Base-by-base conservation (phyloP, 2,888 invertebrate species). In the Pristionchus fissidentatus region DNA sequence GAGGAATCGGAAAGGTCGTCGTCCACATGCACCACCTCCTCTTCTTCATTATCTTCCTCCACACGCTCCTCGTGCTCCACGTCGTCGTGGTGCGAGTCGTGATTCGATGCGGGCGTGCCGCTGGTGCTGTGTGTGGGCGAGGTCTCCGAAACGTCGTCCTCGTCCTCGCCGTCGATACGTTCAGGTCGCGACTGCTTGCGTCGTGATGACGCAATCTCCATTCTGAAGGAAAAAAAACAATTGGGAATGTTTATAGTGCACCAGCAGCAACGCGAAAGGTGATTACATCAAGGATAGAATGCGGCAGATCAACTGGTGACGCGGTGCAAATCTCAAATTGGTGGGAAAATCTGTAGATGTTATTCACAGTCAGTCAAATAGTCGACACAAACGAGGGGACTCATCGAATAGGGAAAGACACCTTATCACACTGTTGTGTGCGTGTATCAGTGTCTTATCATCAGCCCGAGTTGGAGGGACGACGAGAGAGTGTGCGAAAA, bases 151-250 rank as follows among this genome's bases (percentile, higher is more conserved):
- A 52, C 79, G 79, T 79, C 52, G 57, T 79, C 79, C 49, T 46
- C 49, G 32, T 55, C 79, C 41, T 52, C 22, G 60, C 13, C 8
- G 8, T 60, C 79, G 41, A 79, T 79, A 13, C 79, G 52, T 0
- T 55, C 79, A 13, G 79, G 79, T 32, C 79, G 79, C 38, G 57
- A 79, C 57, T 79, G 79, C 41, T 79, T 79, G 79, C 79, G 79
- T 0, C 79, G 79, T 1, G 79, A 79, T n/a, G 26, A 8, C 3
- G 38, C 55, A 10, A 46, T 29, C 5, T 79, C 55, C 79, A 79
- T 79, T 0, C 4, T 10, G 52, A 29, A 29, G 38, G 19, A 52
- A 52, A 52, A 52, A 52, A 52, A 52, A 52, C 4, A 22, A 4
- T 52, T 22, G 52, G 52, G 19, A 57, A 57, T 57, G 57, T 26